A percentile compares a stretch with the other conserved stretches of the same genome.
Conservation (phyloP, 2,888 invertebrate genomes). For the Lycophotia porphyrea region DNA sequence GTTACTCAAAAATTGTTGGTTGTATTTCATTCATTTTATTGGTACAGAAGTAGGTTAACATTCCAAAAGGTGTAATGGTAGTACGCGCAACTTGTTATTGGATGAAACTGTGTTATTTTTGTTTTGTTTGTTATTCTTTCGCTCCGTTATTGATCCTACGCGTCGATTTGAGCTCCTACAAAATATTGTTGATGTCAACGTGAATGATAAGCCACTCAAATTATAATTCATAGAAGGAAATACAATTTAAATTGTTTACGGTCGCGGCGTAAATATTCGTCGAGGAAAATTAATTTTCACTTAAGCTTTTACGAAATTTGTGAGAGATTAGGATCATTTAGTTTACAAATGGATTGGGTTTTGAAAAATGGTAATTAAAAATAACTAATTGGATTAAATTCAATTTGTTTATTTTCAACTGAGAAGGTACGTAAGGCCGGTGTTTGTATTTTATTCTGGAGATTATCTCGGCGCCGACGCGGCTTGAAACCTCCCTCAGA, state of each 20-base stretch:
- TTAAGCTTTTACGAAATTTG: constrained; percentile 14
- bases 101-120: constrained; percentile 36
- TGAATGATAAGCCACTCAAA: constrained; percentile 38
- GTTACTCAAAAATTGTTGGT: constrained; percentile 35
- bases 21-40: constrained; percentile 46
- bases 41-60: constrained; percentile 39
- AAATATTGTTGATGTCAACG: constrained; percentile 33
- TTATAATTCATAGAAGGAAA: constrained; percentile 39
- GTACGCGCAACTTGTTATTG: constrained; percentile 26
- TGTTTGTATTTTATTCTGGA: constrained; percentile 61
- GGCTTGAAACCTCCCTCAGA: constrained; percentile 65
- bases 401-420: constrained; percentile 30
- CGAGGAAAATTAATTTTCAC: constrained; percentile 25
- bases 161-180: constrained; percentile 31
- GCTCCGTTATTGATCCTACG: constrained; percentile 20
- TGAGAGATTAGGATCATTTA: constrained; percentile 28
- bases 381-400: constrained; percentile 11
- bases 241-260: constrained; percentile 50
- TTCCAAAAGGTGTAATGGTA: constrained; percentile 34
- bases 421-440: constrained; percentile 1
- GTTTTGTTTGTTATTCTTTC: constrained; percentile 46
- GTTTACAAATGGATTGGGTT: constrained; percentile 10
- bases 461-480: constrained; percentile 62
- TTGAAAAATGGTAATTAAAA: constrained; percentile 26
- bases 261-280: constrained; percentile 21